Percentiles rank a stretch among this genome's conserved stretches.
phyloP scores from a whole-genome alignment of 2,113 vertebrate species.

The Willisornis vidua region DNA sequence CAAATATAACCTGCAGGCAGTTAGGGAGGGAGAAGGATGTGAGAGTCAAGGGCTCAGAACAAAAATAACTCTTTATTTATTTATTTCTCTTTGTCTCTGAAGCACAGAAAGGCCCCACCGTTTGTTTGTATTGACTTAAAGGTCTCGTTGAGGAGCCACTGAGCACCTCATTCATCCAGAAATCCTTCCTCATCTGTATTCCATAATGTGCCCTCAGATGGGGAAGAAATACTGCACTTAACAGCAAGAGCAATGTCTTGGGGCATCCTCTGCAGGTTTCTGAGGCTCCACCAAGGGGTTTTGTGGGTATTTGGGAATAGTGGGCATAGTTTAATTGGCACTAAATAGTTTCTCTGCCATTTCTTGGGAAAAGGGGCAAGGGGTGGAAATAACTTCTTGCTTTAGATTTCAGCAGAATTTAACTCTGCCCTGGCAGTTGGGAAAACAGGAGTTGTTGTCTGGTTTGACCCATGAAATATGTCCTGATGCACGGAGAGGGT shows the following conservation, averaged over 20 bases:
- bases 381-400: neutral
- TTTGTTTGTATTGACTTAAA: neutral
- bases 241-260: too few species aligned
- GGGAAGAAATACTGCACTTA: neutral
- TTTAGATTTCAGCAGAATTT: conserved; percentile 10
- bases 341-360: neutral
- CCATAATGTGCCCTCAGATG: fast-evolving
- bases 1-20: neutral
- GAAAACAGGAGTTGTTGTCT: neutral
- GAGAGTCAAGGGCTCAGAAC: neutral
- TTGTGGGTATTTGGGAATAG: neutral
- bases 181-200: neutral
- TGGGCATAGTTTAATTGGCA: neutral
- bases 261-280: neutral
- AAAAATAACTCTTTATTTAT: neutral
- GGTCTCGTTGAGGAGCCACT: neutral
- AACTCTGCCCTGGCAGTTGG: neutral
- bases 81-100: neutral
- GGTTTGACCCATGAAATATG: neutral
- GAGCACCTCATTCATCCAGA: neutral
- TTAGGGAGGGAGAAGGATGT: neutral
- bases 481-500: neutral
- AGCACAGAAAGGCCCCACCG: neutral
- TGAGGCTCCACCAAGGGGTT: neutral
- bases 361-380: neutral